Evolutionary conservation across 2,888 invertebrate genomes (phyloP).

Genomic region (Eudasyphora cyanicolor): DNA sequence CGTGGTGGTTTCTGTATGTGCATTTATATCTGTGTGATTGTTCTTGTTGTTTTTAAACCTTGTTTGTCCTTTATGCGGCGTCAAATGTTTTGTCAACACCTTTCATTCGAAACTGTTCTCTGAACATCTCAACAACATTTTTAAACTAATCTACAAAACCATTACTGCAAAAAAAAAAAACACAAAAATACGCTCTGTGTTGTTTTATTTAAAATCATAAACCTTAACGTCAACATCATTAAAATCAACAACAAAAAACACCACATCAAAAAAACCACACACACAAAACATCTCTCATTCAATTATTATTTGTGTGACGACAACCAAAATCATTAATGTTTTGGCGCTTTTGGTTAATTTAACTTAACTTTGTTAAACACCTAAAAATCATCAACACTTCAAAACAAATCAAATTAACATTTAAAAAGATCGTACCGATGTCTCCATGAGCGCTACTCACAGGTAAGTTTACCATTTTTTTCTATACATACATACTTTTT

Average conservation of each 20-base stretch:
- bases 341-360: not conserved
- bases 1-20: no score
- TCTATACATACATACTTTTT: conserved; percentile 56
- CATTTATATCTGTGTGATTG: not conserved
- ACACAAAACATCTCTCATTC: not conserved
- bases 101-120: not conserved
- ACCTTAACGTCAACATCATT: not conserved
- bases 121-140: not conserved
- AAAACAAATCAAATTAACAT: not conserved
- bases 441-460: conserved; percentile 79
- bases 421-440: conserved; percentile 78
- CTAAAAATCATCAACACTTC: not conserved
- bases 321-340: not conserved
- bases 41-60: not conserved
- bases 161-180: no score
- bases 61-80: not conserved
- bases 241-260: not conserved
- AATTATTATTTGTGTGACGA: not conserved
- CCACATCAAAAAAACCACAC: not conserved
- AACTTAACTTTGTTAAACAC: not conserved
- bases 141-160: not conserved
- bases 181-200: not conserved
- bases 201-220: not conserved
- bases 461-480: conserved; percentile 77
- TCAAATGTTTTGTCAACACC: not conserved